Conservation (phyloP, 2,113 vertebrate genomes). For the Noturus placidus region DNA sequence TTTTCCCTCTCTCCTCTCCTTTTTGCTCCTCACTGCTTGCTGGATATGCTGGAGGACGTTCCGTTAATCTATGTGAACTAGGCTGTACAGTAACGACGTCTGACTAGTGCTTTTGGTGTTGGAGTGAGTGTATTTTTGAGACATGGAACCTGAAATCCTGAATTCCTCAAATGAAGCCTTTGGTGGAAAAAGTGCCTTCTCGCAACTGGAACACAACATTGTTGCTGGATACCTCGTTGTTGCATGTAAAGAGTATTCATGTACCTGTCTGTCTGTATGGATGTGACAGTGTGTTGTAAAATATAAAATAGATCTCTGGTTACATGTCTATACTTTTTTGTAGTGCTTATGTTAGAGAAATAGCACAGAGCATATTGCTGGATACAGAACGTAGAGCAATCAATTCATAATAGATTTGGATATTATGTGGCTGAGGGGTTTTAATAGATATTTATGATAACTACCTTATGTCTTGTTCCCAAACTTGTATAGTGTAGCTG, state of each 20-base stretch:
- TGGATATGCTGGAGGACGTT: not conserved
- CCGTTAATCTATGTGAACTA: not conserved
- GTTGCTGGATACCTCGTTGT: conserved; percentile 90
- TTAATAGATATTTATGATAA: not conserved
- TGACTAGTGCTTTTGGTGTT: conserved; percentile 1
- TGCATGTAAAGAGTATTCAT: conserved; percentile 80
- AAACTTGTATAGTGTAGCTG: not conserved
- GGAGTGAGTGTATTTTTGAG: conserved; percentile 43
- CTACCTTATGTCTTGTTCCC: not conserved
- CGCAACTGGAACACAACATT: conserved; percentile 87
- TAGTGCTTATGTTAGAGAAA: not conserved
- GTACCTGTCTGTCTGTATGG: not conserved
- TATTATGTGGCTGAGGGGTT: not conserved
- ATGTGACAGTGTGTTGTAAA: not conserved
- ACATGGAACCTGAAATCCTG: conserved; percentile 62
- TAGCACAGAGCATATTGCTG: not conserved
- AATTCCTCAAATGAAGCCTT: conserved; percentile 64
- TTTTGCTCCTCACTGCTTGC: not conserved
- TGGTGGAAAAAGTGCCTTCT: conserved; percentile 75
- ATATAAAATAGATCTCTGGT: not conserved
- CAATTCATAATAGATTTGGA: not conserved
- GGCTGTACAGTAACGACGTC: conserved; percentile 4
- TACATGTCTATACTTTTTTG: not conserved
- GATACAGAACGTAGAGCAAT: not conserved
- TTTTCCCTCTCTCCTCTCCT: not conserved